phyloP scores from a whole-genome alignment of 2,113 vertebrate genomes.

The Semnornis frantzii region DNA sequence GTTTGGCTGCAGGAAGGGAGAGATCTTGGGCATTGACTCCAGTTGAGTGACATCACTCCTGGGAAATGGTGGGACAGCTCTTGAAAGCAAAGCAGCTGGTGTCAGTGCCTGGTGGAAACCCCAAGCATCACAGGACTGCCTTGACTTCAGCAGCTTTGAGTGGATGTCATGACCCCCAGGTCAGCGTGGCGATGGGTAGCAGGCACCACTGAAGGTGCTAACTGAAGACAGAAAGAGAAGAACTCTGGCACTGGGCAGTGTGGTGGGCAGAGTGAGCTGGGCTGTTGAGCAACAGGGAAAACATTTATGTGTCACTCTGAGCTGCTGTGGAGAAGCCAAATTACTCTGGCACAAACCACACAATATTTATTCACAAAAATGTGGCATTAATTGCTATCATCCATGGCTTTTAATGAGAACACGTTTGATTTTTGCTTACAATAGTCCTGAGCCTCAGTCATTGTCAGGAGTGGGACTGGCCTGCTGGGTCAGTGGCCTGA shows the following conservation, averaged over 20 bases:
- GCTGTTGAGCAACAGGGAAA: constrained; percentile 52
- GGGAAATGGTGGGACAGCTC: neutral
- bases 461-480: neutral
- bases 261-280: neutral
- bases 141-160: neutral
- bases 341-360: constrained; percentile 34
- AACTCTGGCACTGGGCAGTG: neutral
- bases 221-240: neutral
- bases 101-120: neutral
- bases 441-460: constrained; percentile 3
- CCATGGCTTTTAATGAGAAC: constrained; percentile 29
- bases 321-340: constrained; percentile 22
- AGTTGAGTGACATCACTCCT: neutral
- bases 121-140: neutral
- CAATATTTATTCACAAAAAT: constrained; percentile 54
- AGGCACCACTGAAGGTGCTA: neutral
- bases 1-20: neutral
- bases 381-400: constrained; percentile 64
- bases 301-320: constrained; percentile 53
- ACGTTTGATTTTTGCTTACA: constrained; percentile 26
- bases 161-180: neutral
- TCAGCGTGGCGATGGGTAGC: neutral
- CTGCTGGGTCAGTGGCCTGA: neutral
- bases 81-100: neutral
- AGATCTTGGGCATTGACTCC: neutral